phyloP scores from a whole-genome alignment of 2,888 invertebrate species.

The Teleogryllus oceanicus region DNA sequence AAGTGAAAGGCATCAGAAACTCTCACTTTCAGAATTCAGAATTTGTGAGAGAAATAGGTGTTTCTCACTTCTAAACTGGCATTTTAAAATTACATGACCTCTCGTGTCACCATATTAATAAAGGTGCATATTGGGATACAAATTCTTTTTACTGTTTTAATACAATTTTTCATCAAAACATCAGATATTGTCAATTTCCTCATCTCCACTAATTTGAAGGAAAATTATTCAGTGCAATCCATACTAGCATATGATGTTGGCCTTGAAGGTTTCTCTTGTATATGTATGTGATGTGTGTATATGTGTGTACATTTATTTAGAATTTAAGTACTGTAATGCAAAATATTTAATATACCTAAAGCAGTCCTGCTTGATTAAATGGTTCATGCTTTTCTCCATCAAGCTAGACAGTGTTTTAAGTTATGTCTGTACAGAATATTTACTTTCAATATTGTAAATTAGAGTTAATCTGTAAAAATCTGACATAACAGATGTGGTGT shows the following conservation, averaged over 20 bases:
- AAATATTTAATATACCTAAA: background rate
- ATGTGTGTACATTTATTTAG: constrained; percentile 18
- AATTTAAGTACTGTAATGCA: background rate
- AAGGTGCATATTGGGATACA: no score
- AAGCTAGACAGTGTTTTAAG: background rate
- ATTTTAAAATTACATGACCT: no score
- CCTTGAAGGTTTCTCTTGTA: background rate
- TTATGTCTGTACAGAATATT: constrained; percentile 7
- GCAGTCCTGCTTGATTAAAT: constrained; percentile 7
- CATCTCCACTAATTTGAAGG: no score
- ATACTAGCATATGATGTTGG: background rate
- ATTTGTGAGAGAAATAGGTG: no score
- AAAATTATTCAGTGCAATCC: background rate
- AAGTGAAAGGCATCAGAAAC: no score
- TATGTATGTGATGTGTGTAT: background rate
- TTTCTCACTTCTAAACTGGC: no score
- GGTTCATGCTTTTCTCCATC: background rate
- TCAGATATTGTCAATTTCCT: no score
- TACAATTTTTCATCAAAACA: no score
- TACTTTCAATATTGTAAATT: constrained; percentile 18
- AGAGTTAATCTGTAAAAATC: background rate
- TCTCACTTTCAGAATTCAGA: no score
- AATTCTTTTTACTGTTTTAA: no score
- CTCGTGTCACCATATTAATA: no score
- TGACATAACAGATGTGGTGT: background rate